phyloP scores from a whole-genome alignment of 1,140 invertebrate species.

The Latrodectus geometricus region DNA sequence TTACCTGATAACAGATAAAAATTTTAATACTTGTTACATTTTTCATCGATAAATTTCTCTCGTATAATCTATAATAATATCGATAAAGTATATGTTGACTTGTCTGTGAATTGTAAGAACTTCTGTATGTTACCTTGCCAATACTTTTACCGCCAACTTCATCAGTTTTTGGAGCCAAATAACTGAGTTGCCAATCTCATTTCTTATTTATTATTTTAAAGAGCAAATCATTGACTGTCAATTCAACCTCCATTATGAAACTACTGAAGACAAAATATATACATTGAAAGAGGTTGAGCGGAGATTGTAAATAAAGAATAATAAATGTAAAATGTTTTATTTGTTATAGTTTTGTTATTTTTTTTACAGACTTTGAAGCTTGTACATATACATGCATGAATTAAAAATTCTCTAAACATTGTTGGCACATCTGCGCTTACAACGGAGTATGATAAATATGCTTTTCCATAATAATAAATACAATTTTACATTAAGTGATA shows the following conservation, averaged over 20 bases:
- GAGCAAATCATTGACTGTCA: neutral
- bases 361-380: neutral
- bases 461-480: no score
- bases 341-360: neutral
- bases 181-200: constrained; percentile 53
- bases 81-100: neutral
- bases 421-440: no score
- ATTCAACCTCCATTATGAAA: neutral
- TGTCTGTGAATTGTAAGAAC: neutral
- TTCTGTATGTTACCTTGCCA: neutral
- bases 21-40: no score
- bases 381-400: no score
- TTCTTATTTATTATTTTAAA: constrained; percentile 50
- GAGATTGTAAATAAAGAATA: constrained; percentile 32
- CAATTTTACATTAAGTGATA: no score
- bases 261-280: constrained; percentile 9
- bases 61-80: no score
- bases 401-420: no score
- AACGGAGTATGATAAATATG: no score
- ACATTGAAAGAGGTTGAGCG: constrained; percentile 5
- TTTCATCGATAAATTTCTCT: no score
- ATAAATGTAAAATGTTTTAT: constrained; percentile 50
- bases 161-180: constrained; percentile 29
- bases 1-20: no score
- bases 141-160: neutral